Conservation (phyloP, 2,797 vertebrate genomes). For the Poliocrania exsul region DNA sequence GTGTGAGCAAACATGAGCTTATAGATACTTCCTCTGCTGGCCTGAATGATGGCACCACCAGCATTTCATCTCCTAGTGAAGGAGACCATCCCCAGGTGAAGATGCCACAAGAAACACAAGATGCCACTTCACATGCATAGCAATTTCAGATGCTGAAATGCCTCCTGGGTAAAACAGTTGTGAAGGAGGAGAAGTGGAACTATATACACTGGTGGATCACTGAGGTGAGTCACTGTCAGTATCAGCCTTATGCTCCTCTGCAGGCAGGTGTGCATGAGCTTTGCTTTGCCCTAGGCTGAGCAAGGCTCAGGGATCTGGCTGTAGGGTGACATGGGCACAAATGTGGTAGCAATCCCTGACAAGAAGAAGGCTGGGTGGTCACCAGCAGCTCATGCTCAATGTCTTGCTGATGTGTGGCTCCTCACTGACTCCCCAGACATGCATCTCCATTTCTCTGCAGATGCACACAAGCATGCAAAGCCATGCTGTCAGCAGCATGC, state of each 20-base stretch:
- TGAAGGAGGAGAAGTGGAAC: background rate
- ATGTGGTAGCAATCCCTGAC: rapidly evolving
- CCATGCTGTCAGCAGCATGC: background rate
- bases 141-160: background rate
- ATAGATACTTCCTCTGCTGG: background rate
- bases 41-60: background rate
- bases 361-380: background rate
- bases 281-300: background rate
- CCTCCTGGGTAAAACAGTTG: rapidly evolving
- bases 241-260: background rate
- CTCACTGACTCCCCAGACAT: background rate
- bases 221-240: background rate
- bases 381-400: background rate
- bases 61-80: background rate
- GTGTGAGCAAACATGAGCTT: background rate
- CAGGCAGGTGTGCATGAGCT: background rate
- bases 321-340: rapidly evolving
- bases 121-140: background rate
- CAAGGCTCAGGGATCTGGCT: background rate
- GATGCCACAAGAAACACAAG: background rate
- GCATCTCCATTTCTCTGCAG: background rate
- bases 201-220: background rate
- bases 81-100: background rate
- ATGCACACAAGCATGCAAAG: background rate
- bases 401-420: background rate